A percentile compares a stretch with the other conserved stretches of the same genome.
phyloP scores from a whole-genome alignment of 2,797 vertebrate species.

The Rhincodon typus region DNA sequence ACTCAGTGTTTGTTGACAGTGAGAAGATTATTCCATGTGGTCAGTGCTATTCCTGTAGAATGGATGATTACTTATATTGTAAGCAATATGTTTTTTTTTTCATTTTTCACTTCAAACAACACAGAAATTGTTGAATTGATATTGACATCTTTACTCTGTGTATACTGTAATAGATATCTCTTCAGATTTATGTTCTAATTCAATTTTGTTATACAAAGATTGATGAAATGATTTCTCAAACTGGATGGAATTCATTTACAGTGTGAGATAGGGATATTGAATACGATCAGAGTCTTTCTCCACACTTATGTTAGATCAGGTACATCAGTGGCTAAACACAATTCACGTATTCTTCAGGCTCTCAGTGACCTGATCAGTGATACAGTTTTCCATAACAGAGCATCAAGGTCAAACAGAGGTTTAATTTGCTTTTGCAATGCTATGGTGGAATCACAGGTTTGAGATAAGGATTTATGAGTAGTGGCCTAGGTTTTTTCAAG shows the following conservation, averaged over 20 bases:
- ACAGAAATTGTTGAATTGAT: neutral
- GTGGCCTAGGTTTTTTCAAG: neutral
- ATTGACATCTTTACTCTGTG: neutral
- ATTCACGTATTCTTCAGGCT: neutral
- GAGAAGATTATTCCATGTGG: slow-evolving; percentile 1
- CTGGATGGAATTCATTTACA: neutral
- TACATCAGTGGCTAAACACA: neutral
- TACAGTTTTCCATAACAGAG: neutral
- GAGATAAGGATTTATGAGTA: neutral
- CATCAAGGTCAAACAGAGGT: neutral
- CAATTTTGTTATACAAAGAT: neutral
- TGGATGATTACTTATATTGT: neutral
- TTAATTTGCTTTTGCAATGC: slow-evolving; percentile 19
- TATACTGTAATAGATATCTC: neutral
- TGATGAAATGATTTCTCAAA: neutral
- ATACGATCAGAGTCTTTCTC: neutral
- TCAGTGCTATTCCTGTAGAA: neutral
- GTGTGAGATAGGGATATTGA: neutral
- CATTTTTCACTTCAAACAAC: slow-evolving; percentile 9
- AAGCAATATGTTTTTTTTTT: neutral
- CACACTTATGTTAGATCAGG: neutral
- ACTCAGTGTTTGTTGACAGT: neutral
- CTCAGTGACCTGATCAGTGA: neutral
- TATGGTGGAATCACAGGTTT: neutral
- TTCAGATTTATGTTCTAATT: neutral